Evolutionary conservation across 1,140 invertebrate species (phyloP), one percentile per base, ranked within the genome.

Genomic region (Orius insidiosus): DNA sequence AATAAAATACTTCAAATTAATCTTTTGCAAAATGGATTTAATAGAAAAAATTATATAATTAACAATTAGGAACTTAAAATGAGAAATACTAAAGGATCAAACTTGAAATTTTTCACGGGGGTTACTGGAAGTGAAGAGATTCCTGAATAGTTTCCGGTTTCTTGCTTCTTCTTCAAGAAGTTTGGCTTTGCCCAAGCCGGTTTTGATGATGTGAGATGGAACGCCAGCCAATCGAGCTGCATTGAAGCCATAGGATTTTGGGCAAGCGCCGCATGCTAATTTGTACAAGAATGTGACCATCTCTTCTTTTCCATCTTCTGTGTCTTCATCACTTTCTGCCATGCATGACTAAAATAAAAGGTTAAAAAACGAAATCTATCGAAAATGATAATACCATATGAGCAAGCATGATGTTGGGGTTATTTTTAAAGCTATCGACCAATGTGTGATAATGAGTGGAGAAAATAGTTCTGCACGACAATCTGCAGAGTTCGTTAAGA

Each of bases 211-310:
- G 34, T 66, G 57, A 33, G 66, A 56, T 0, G 85, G 77, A 49
- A 99, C 69, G 8, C 86, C 87, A 33, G 93, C 95, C 13, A 98
- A 66, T 50, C 82, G 72, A 2, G 96, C 96, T 13, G 88, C 95
- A 68, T 98, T 96, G 61, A 98, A 99, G 3, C 96, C 96, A 62
- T 97, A 98, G 1, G 93, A 98, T 61, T 98, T 97, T 1, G 93
- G 89, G 69, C 94, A 98, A n/a, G 83, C 77, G 1, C 94, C 95
- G 6, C 74, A 62, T 1, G 74, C 72, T 51, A 98, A 73, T 61
- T 96, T 96, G 67, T 98, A 99, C 5, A 99, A 67, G 62, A 99
- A 98, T 1, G 89, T 96, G 5, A 98, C 85, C 0, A 80, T 85
- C 60, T 97, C 90, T 50, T 71, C 68, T 53, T 73, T 70, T 49